phyloP scores from a whole-genome alignment of 2,113 vertebrate genomes.

The Oryzias melastigma region DNA sequence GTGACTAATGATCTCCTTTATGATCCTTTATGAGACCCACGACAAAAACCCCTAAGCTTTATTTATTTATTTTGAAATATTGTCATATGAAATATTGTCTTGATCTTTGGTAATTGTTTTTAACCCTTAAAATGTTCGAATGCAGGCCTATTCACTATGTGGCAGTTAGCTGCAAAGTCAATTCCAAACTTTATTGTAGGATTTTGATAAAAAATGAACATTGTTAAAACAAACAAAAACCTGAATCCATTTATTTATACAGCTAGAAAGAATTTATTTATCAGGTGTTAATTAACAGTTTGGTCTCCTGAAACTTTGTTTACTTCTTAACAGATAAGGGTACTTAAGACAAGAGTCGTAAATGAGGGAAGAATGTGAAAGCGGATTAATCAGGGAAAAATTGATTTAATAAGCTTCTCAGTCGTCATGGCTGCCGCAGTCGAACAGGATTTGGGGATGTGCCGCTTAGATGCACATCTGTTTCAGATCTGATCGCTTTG shows the following conservation, averaged over 20 bases:
- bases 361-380: slow-evolving; percentile 50
- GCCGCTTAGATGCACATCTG: slow-evolving; percentile 61
- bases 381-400: slow-evolving; percentile 69
- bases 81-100: too few species aligned
- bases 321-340: not conserved
- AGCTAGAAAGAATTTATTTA: not conserved
- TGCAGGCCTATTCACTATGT: too few species aligned
- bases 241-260: too few species aligned
- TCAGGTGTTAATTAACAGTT: not conserved
- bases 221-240: not conserved
- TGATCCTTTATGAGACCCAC: too few species aligned
- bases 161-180: too few species aligned
- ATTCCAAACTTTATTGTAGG: too few species aligned
- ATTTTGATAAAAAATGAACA: too few species aligned
- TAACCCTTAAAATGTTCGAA: too few species aligned
- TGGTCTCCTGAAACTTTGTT: slow-evolving; percentile 4
- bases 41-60: too few species aligned
- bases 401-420: slow-evolving; percentile 75
- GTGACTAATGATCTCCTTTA: too few species aligned
- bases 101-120: too few species aligned
- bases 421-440: slow-evolving; percentile 54
- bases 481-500: slow-evolving; percentile 48
- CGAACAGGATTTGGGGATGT: slow-evolving; percentile 67
- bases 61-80: too few species aligned
- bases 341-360: slow-evolving; percentile 46